Percentiles rank a stretch among this genome's conserved stretches.
Evolutionary conservation across 2,113 vertebrate species (phyloP).

Genomic region (Tautogolabrus adspersus): DNA sequence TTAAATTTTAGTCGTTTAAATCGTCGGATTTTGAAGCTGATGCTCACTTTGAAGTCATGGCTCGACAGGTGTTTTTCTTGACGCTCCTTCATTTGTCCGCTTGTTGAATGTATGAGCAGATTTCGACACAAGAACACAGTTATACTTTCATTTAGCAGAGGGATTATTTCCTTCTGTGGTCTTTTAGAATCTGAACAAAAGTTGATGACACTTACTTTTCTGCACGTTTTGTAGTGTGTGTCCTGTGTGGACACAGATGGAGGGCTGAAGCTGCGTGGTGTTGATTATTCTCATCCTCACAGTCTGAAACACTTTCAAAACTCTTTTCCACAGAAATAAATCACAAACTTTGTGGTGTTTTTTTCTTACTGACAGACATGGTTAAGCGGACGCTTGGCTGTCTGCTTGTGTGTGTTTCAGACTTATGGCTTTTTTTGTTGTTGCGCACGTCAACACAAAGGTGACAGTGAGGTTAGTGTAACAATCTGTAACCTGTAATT

Average conservation of each 20-base stretch:
- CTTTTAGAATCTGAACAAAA: no score
- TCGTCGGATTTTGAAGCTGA: no score
- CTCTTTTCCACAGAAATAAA: neutral
- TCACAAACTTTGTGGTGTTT: neutral
- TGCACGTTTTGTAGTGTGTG: no score
- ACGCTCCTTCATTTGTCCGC: no score
- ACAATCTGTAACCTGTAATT: neutral
- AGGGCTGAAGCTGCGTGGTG: neutral
- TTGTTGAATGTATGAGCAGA: no score
- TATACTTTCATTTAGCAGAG: no score
- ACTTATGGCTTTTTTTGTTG: neutral
- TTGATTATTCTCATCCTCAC: neutral
- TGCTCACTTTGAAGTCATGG: no score
- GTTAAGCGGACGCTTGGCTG: neutral
- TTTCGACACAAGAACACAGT: no score
- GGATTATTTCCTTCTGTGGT: no score
- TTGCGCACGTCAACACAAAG: neutral
- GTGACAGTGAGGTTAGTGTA: neutral
- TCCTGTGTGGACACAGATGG: slow-evolving; percentile 5
- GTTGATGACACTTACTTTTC: no score
- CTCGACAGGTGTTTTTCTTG: no score
- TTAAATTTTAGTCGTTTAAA: no score
- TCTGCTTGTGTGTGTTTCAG: neutral
- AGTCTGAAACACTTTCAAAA: neutral
- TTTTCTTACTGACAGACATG: neutral